Base-by-base conservation (phyloP, 2,113 vertebrate species). In the Callospermophilus lateralis region DNA sequence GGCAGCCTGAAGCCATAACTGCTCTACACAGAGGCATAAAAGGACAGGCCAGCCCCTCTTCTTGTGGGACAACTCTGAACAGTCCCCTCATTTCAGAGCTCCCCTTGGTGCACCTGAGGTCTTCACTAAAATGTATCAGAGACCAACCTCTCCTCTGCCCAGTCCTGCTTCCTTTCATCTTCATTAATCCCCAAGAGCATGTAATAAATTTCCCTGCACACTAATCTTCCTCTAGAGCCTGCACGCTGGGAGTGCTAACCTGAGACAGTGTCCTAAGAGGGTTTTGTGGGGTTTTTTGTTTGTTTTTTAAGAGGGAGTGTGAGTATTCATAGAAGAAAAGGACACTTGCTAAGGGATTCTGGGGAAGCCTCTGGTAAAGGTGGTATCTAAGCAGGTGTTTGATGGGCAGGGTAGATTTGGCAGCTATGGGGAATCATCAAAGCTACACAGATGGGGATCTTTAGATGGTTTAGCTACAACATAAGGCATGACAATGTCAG, bases 371-470 rank as follows among this genome's bases (percentile, higher is more conserved):
- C 34, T 30, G 30, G 42, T 42, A 34, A 55, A 53, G 17, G 42
- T 30, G 34, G 32, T 78, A 17, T 42, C 32, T 51, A 19, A 15
- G 28, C 53, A 78, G 34, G 22, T 30, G 6, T n/a, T 4, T 61
- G 32, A 70, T 58, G 42, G 22, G 13, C 53, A 34, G 74, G 28
- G 20, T 73, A 65, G 34, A 42, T 53, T 72, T 22, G 32, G 15
- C 39, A 24, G 30, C 20, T 16, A 39, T 77, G 55, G 78, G 3
- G 45, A 84, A 7, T 45, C 12, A 2, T 3, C 24, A 72, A 26
- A 20, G 32, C 16, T 34, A 17, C 2, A 6, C 0, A 11, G 13
- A 4, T 24, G 20, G n/a, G 10, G 20, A 1, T 53, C 74, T 45
- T 1, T 34, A 51, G 48, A 53, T 6, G 32, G 58, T 61, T 42